Percentiles rank a stretch among this genome's conserved stretches.
phyloP scores from a whole-genome alignment of 1,140 invertebrate species.

The Philotrypesis tridentata region DNA sequence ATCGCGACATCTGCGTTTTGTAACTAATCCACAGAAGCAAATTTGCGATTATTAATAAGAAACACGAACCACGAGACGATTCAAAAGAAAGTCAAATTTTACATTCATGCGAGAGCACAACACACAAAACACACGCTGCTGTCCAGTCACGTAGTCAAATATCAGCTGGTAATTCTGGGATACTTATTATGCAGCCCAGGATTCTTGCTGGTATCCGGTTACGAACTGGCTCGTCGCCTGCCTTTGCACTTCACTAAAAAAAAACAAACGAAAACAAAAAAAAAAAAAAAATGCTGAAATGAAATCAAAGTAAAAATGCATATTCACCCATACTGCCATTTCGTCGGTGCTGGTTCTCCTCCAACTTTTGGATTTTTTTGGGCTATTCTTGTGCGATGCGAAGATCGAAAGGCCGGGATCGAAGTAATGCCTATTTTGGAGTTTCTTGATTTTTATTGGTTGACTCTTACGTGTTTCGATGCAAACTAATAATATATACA shows the following conservation, averaged over 20 bases:
- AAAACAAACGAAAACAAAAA: slow-evolving; percentile 52
- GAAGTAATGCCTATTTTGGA: neutral
- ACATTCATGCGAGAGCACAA: slow-evolving; percentile 49
- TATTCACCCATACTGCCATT: slow-evolving; percentile 60
- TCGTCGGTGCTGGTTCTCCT: slow-evolving; percentile 50
- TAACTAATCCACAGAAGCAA: slow-evolving; percentile 67
- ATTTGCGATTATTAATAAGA: slow-evolving; percentile 25
- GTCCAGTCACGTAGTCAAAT: slow-evolving; percentile 83
- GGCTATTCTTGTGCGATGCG: slow-evolving; percentile 4
- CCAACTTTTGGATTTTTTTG: slow-evolving; percentile 46
- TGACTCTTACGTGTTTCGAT: neutral
- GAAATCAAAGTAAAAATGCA: slow-evolving; percentile 29
- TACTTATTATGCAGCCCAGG: slow-evolving; percentile 77
- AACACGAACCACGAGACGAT: slow-evolving; percentile 2
- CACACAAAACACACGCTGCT: slow-evolving; percentile 60
- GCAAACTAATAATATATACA: slow-evolving; percentile 25
- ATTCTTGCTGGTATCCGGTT: slow-evolving; percentile 88
- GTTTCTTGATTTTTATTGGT: slow-evolving; percentile 31
- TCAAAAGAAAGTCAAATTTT: slow-evolving; percentile 53
- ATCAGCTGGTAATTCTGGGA: slow-evolving; percentile 98
- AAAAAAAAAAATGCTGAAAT: neutral
- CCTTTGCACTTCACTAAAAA: slow-evolving; percentile 66
- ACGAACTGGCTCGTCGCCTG: slow-evolving; percentile 72
- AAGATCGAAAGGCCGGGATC: neutral
- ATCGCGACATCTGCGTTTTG: slow-evolving; percentile 57